These are phyloP conservation scores for Amphimedon queenslandica DNA, from an alignment of 37 sponge, comb jelly and placozoan species.

Conservation along the genomic window DNA sequence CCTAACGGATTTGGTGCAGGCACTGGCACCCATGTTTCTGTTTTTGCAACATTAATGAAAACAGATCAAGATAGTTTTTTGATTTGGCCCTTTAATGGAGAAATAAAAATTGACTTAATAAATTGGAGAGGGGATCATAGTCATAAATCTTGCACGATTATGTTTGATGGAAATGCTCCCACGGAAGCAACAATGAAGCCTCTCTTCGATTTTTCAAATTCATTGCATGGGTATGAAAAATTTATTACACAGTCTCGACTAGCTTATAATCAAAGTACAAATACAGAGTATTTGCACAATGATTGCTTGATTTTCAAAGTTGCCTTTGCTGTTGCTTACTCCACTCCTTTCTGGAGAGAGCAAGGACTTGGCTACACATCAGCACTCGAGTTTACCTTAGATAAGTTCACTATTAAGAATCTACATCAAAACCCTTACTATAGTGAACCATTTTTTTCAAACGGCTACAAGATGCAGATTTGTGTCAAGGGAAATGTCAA, in stretches of 20 bases:
- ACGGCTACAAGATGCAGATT: background rate
- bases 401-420: background rate
- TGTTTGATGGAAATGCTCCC: background rate
- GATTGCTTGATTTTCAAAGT: background rate
- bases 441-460: background rate
- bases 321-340: background rate
- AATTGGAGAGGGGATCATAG: slow-evolving; percentile 2
- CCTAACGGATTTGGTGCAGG: background rate
- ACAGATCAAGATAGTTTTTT: background rate
- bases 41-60: background rate
- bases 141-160: background rate
- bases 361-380: background rate
- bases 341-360: background rate
- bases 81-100: background rate
- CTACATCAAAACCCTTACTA: background rate
- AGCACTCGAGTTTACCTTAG: background rate
- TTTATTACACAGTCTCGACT: background rate
- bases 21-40: background rate
- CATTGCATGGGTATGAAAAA: background rate
- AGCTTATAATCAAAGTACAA: slow-evolving; percentile 2
- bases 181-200: background rate
- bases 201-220: background rate
- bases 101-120: background rate
- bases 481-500: background rate
- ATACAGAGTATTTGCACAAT: background rate